Percentiles rank a stretch among this genome's conserved stretches.
phyloP scores from a whole-genome alignment of 2,888 invertebrate species.

The Tetragonisca angustula region DNA sequence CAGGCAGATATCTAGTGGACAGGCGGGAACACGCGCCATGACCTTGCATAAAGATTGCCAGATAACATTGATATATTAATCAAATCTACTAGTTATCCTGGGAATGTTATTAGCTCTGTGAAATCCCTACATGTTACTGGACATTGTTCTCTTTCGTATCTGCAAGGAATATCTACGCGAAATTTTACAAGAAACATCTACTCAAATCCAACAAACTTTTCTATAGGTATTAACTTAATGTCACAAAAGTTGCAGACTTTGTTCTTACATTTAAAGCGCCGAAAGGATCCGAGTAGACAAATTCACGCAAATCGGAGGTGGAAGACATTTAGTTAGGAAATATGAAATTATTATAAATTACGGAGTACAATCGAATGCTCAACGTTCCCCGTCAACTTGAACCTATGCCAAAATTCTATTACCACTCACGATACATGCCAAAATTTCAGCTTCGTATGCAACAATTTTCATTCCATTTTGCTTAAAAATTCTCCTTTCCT shows the following conservation, averaged over 20 bases:
- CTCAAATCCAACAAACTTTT: not conserved
- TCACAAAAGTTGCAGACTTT: not conserved
- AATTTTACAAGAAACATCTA: not conserved
- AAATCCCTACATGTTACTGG: not conserved
- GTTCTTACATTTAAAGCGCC: not conserved
- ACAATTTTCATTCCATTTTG: not conserved
- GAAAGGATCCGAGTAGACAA: not conserved
- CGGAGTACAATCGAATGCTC: not conserved
- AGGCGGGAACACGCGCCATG: conserved; percentile 44
- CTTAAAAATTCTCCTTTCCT: not conserved
- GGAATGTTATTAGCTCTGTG: conserved; percentile 35
- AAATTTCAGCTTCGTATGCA: not conserved
- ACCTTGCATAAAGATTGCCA: conserved; percentile 65
- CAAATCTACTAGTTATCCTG: conserved; percentile 52
- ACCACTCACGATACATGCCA: not conserved
- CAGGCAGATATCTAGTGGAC: conserved; percentile 56
- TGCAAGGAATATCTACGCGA: too few relatives aligned
- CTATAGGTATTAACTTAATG: not conserved
- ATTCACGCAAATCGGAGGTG: not conserved
- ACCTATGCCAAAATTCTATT: conserved; percentile 7
- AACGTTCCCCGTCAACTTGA: conserved; percentile 22
- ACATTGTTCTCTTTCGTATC: not conserved
- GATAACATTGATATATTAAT: conserved; percentile 71
- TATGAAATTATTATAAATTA: conserved; percentile 6
- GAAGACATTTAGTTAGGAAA: not conserved